These are phyloP conservation scores for Arion vulgaris DNA, from an alignment of 1,140 invertebrate genomes.

Conservation along the genomic window DNA sequence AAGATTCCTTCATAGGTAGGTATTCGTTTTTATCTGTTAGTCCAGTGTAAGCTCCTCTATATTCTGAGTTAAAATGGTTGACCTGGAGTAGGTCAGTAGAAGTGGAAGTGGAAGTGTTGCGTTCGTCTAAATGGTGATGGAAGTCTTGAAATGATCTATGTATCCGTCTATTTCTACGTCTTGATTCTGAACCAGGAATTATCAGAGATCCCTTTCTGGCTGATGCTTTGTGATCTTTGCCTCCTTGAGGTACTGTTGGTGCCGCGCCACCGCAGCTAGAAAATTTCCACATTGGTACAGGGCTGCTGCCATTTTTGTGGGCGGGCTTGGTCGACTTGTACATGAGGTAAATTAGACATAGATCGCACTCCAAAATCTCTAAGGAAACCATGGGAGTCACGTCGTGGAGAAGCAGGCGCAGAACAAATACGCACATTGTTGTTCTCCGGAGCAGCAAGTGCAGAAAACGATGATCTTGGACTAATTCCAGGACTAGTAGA, in stretches of 20 bases:
- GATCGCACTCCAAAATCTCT: conserved; percentile 41
- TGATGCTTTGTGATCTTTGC: conserved; percentile 39
- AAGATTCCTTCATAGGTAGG: conserved; percentile 43
- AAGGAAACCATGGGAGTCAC: conserved; percentile 52
- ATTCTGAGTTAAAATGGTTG: conserved; percentile 20
- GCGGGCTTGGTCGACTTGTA: conserved; percentile 17
- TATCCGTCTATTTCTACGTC: conserved; percentile 7
- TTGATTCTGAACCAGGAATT: conserved; percentile 17
- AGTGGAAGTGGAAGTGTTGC: not conserved
- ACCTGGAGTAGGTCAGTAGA: conserved; percentile 22
- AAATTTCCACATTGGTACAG: not conserved
- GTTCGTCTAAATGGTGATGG: conserved; percentile 5
- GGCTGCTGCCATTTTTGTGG: not conserved
- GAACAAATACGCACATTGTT: conserved; percentile 49
- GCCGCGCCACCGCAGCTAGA: not conserved
- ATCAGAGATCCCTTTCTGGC: conserved; percentile 33
- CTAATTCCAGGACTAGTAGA: conserved; percentile 55
- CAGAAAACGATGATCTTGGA: conserved; percentile 48
- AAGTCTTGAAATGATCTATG: conserved; percentile 39
- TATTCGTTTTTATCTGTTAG: conserved; percentile 47
- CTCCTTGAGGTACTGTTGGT: no score
- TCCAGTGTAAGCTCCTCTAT: conserved; percentile 34
- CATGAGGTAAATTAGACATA: conserved; percentile 40
- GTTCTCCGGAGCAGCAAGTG: conserved; percentile 50
- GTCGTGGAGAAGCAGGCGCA: conserved; percentile 58